Conservation (phyloP, 2,888 invertebrate genomes). For the Gryllus longicercus region DNA sequence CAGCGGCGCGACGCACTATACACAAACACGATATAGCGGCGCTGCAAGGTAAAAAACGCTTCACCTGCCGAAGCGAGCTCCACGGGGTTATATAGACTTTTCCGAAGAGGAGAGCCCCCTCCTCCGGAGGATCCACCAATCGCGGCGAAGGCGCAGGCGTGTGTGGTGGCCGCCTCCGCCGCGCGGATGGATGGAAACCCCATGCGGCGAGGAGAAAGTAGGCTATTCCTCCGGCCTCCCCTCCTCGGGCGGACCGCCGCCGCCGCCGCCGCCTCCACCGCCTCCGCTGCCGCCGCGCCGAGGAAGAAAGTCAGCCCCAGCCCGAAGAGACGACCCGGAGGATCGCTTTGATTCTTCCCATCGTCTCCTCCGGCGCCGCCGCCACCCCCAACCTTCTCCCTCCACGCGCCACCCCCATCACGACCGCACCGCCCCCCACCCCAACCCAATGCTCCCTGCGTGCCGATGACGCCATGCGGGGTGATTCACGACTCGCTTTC, state of each 20-base stretch:
- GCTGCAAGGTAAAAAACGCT: neutral
- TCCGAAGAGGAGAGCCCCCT: neutral
- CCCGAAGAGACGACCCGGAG: too few species aligned
- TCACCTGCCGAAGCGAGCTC: neutral
- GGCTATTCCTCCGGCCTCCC: neutral
- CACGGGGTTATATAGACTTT: slow-evolving; percentile 3
- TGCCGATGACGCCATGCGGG: too few species aligned
- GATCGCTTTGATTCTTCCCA: neutral
- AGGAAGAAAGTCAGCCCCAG: too few species aligned
- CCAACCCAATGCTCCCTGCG: neutral
- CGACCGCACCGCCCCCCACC: neutral
- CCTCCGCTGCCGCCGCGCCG: neutral
- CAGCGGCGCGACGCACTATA: neutral
- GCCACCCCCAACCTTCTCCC: neutral
- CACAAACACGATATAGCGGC: neutral
- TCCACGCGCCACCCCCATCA: neutral
- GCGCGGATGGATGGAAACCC: slow-evolving; percentile 6
- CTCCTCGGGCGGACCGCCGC: neutral
- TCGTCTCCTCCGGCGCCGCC: neutral
- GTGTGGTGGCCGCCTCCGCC: neutral
- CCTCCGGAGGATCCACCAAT: neutral
- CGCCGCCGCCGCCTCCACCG: neutral
- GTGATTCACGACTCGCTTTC: slow-evolving; percentile 17
- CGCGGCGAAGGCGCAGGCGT: neutral
- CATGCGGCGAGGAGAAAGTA: neutral